These are phyloP conservation scores for Tethya wilhelma DNA, from an alignment of 37 sponge, comb jelly and placozoan genomes.

Conservation along the genomic window DNA sequence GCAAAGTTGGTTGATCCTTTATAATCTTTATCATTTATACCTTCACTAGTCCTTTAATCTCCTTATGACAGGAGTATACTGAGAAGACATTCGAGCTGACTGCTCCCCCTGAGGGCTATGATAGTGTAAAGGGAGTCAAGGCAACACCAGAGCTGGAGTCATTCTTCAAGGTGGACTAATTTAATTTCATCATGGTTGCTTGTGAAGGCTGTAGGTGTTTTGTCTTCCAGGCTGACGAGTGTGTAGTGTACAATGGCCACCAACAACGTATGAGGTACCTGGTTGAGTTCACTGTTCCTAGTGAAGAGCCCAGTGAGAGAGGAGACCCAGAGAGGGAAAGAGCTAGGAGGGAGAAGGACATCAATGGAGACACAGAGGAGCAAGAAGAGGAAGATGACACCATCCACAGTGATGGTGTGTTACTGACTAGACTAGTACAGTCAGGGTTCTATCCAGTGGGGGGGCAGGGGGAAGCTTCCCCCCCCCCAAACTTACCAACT, in stretches of 20 bases:
- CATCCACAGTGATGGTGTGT: neutral
- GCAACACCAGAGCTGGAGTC: constrained; percentile 59
- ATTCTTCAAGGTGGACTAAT: constrained; percentile 67
- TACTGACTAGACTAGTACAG: neutral
- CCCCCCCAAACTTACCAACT: too few relatives aligned
- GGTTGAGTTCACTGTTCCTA: constrained; percentile 80
- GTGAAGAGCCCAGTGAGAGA: constrained; percentile 15
- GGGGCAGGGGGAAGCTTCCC: too few relatives aligned
- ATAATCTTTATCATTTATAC: neutral
- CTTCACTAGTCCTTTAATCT: neutral
- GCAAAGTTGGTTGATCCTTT: constrained; percentile 49
- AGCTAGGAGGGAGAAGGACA: neutral
- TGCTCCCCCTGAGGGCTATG: constrained; percentile 82
- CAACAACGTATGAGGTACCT: constrained; percentile 89
- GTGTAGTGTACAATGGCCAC: constrained; percentile 73
- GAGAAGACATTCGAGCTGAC: constrained; percentile 49
- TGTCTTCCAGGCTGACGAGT: constrained; percentile 84
- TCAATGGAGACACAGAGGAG: constrained; percentile 9
- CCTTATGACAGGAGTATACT: constrained; percentile 48
- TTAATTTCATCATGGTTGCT: neutral
- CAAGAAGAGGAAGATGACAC: constrained; percentile 3
- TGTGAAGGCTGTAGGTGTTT: constrained; percentile 1
- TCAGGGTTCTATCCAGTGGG: too few relatives aligned
- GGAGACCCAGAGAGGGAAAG: constrained; percentile 13
- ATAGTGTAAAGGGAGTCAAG: constrained; percentile 83